A percentile compares a stretch with the other conserved stretches of the same genome.
These are phyloP conservation scores for Julus scanicus DNA, from an alignment of 2,888 invertebrate genomes.

Conservation along the genomic window DNA sequence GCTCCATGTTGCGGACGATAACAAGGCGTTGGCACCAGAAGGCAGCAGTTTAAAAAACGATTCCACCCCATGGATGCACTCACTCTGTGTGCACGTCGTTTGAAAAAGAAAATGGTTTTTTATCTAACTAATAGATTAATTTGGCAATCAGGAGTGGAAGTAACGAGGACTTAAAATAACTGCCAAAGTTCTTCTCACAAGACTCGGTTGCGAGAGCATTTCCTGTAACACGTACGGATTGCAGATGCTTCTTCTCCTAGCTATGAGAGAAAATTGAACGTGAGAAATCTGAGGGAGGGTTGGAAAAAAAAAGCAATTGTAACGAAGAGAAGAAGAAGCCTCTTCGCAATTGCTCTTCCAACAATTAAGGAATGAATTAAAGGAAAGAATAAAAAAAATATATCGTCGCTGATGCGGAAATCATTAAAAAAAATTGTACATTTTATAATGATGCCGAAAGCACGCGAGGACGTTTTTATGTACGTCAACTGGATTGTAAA, in stretches of 20 bases:
- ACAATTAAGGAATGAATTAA: constrained; percentile 21
- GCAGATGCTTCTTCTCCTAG: background rate
- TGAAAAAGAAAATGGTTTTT: background rate
- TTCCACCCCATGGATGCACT: no score
- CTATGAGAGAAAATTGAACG: background rate
- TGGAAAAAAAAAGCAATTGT: background rate
- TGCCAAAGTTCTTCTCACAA: constrained; percentile 6
- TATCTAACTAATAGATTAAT: background rate
- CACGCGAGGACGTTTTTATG: no score
- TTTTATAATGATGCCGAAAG: constrained; percentile 32
- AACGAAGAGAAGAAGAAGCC: background rate
- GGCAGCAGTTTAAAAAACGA: background rate
- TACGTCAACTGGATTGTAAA: background rate
- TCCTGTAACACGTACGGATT: background rate
- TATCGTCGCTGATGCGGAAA: background rate
- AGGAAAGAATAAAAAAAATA: background rate
- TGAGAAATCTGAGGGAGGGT: background rate
- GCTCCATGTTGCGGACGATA: no score
- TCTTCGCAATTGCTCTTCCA: background rate
- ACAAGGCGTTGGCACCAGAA: no score
- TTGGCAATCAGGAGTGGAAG: background rate
- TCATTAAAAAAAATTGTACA: background rate
- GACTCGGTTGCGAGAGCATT: background rate
- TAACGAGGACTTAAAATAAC: constrained; percentile 16
- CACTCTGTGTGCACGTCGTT: no score